Evolutionary conservation across 2,888 invertebrate species (phyloP).

Genomic region (Napeogenes sylphis): DNA sequence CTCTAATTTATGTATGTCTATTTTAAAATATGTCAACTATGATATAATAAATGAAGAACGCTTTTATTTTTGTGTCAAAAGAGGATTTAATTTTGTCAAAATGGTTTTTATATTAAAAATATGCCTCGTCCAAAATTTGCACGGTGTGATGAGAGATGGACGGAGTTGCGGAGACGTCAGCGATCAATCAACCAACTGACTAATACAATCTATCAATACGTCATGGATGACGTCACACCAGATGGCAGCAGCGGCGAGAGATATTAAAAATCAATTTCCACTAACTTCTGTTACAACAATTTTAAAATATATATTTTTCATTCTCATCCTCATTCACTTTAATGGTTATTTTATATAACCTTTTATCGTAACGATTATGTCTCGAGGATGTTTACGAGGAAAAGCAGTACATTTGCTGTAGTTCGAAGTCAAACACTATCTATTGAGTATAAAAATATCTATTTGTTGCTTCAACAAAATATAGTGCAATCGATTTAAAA

Average conservation of each 20-base stretch:
- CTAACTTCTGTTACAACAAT: constrained; percentile 33
- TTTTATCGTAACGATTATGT: no score
- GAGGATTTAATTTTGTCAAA: constrained; percentile 9
- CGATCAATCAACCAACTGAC: constrained; percentile 69
- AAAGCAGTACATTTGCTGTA: constrained; percentile 8
- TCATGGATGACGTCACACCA: constrained; percentile 59
- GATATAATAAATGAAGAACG: neutral
- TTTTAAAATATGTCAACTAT: neutral
- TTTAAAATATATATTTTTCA: constrained; percentile 20
- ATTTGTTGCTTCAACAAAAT: constrained; percentile 33
- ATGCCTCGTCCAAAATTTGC: constrained; percentile 37
- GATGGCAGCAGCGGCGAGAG: constrained; percentile 64
- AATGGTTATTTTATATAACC: neutral
- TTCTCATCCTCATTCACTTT: neutral
- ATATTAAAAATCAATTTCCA: constrained; percentile 72
- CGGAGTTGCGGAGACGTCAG: constrained; percentile 54
- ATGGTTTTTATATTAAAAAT: constrained; percentile 26
- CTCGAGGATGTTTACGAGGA: constrained; percentile 2
- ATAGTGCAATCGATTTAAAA: constrained; percentile 34
- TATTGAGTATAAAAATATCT: constrained; percentile 24
- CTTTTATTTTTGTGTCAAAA: neutral
- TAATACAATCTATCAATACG: constrained; percentile 74
- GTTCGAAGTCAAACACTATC: constrained; percentile 15
- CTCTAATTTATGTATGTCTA: neutral
- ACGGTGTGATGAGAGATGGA: constrained; percentile 44